Base-by-base conservation (phyloP, 1,140 invertebrate genomes). In the Asobara japonica region DNA sequence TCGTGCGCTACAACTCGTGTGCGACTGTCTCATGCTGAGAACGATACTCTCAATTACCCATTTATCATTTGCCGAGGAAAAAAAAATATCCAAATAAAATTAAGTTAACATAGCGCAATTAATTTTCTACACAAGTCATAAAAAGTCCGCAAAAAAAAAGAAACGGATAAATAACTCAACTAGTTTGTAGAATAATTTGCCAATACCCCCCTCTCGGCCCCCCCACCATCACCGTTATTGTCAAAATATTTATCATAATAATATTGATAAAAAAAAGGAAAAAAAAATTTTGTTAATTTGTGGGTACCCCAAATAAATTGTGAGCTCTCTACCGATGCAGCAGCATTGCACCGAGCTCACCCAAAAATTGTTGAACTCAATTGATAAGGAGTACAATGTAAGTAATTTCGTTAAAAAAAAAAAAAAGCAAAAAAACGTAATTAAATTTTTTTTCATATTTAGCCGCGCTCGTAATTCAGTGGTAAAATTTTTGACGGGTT, bases 351-450 rank as follows among this genome's bases (percentile, higher is more conserved):
- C 86, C 83, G 90, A 91, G 86, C 87, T 91, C 83, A 90, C 90
- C 78, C 88, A 90, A 82, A 90, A 88, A 88, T 89, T 91, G 87
- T 89, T 90, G 82, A 88, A 90, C 89, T 89, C 91, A 77, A 86
- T 92, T 81, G 91, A 91, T 88, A 89, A 88, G 84, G 90, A 91
- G 85, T 91, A 92, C 85, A 91, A 91, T 91, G 91, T 92, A 90
- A 91, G 91, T 86, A 85, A 80, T 79, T 80, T 72, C n/a, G n/a
- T n/a, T 66, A 36, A 66, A 36, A 68, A 65, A 61, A 60, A 38
- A 16, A 33, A n/a, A 29, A 62, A 22, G 16, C 56, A 48, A 67
- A 71, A 18, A 75, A 10, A 60, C 33, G 5, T 68, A 29, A n/a
- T 29, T 68, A 13, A 27, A 68, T 22, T 18, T 48, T 18, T 36